Percentiles rank a stretch among this genome's conserved stretches.
Evolutionary conservation across 2,797 vertebrate species (phyloP).

Genomic region (Pseudochirops cupreus): DNA sequence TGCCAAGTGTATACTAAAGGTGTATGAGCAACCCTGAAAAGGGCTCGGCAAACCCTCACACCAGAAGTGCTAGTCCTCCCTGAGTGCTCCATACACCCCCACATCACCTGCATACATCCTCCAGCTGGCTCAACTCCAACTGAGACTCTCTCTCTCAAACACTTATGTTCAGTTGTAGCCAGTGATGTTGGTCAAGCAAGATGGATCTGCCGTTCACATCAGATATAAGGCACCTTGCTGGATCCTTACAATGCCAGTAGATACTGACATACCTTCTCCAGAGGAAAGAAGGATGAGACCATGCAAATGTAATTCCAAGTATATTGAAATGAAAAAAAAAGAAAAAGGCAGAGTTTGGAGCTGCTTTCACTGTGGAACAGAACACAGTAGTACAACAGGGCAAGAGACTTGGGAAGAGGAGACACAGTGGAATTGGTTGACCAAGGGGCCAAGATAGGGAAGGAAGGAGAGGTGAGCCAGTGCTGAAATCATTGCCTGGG

Average conservation of each 20-base stretch:
- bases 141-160: slow-evolving; percentile 85
- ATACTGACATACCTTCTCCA: slow-evolving; percentile 85
- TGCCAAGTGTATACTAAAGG: not conserved
- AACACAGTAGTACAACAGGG: too few relatives aligned
- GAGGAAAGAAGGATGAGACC: slow-evolving; percentile 85
- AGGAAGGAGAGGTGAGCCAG: not conserved
- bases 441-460: not conserved
- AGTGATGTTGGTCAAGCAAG: slow-evolving; percentile 88
- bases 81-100: not conserved
- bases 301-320: slow-evolving; percentile 81
- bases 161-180: slow-evolving; percentile 90
- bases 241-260: slow-evolving; percentile 91
- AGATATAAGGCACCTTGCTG: slow-evolving; percentile 91
- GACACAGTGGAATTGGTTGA: not conserved
- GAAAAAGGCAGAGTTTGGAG: slow-evolving; percentile 78
- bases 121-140: slow-evolving; percentile 85
- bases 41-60: not conserved
- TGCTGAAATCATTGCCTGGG: not conserved
- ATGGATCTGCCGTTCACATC: slow-evolving; percentile 92
- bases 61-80: too few relatives aligned
- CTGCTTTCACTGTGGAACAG: slow-evolving; percentile 87
- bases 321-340: slow-evolving; percentile 53
- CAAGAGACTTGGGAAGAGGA: not conserved
- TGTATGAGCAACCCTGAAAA: too few relatives aligned
- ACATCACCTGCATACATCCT: slow-evolving; percentile 78